These are phyloP conservation scores for Hippoglossus hippoglossus DNA, from an alignment of 2,797 vertebrate genomes.

Conservation along the genomic window DNA sequence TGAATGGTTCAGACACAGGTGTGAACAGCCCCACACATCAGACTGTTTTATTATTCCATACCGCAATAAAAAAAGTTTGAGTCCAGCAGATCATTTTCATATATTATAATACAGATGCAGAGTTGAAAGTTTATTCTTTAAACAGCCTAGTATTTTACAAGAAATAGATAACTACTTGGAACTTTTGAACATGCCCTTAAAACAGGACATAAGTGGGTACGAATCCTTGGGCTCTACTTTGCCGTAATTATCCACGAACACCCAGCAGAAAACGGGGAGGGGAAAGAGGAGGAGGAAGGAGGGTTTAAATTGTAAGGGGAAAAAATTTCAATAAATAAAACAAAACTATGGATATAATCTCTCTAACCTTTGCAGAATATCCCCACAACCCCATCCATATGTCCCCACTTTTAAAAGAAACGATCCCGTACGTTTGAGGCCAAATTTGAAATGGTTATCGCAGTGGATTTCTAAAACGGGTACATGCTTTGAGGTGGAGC, in stretches of 20 bases:
- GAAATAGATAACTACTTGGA: constrained; percentile 89
- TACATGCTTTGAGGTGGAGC: constrained; percentile 6
- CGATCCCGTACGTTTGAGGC: constrained; percentile 20
- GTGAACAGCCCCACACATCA: constrained; percentile 80
- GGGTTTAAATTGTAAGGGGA: constrained; percentile 31
- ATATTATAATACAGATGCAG: constrained; percentile 91
- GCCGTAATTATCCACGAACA: constrained; percentile 80
- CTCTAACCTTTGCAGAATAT: constrained; percentile 50
- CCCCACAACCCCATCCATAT: constrained; percentile 46
- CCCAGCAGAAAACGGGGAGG: constrained; percentile 69
- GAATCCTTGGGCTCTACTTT: constrained; percentile 81
- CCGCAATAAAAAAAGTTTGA: constrained; percentile 86
- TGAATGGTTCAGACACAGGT: constrained; percentile 61
- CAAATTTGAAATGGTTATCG: constrained; percentile 44
- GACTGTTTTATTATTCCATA: constrained; percentile 83
- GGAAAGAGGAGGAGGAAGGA: constrained; percentile 9
- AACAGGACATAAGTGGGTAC: constrained; percentile 87
- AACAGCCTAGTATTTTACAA: constrained; percentile 92
- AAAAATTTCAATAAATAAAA: constrained; percentile 82
- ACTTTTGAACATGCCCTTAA: constrained; percentile 88
- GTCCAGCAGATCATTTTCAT: constrained; percentile 84
- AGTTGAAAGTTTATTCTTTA: constrained; percentile 90
- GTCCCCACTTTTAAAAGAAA: constrained; percentile 52
- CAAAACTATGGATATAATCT: constrained; percentile 64
- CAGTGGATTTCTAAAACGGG: constrained; percentile 13